A percentile compares a stretch with the other conserved stretches of the same genome.
Conservation (phyloP, 2,888 invertebrate genomes). For the Antheraea assamensis region DNA sequence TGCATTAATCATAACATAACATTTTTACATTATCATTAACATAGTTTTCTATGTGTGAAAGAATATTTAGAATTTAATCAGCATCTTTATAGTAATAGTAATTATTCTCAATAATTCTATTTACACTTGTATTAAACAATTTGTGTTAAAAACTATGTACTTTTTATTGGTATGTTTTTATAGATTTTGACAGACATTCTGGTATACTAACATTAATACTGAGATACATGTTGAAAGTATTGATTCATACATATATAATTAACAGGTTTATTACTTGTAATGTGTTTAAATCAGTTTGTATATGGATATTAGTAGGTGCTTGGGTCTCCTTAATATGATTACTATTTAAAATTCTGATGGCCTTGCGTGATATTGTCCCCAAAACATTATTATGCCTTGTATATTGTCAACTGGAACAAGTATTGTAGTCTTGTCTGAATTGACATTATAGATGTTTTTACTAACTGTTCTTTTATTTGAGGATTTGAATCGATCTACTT, state of each 20-base stretch:
- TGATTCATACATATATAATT: background rate
- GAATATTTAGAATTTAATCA: no score
- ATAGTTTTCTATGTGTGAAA: no score
- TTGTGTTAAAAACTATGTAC: background rate
- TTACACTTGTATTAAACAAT: background rate
- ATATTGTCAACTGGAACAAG: conserved; percentile 7
- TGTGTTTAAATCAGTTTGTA: background rate
- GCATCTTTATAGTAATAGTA: no score
- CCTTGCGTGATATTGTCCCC: background rate
- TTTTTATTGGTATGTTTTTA: background rate
- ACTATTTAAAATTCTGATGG: background rate
- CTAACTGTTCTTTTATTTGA: background rate
- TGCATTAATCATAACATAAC: background rate
- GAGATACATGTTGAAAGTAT: background rate
- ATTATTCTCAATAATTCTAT: background rate
- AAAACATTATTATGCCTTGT: background rate
- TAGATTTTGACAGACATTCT: background rate
- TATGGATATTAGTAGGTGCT: background rate
- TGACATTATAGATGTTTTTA: conserved; percentile 7
- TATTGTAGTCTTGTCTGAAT: conserved; percentile 10
- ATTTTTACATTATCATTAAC: background rate
- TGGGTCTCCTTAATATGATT: background rate
- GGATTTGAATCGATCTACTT: background rate
- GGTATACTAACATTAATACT: background rate
- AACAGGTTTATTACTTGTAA: background rate